Base-by-base conservation (phyloP, 2,888 invertebrate genomes). In the Clunio marinus region DNA sequence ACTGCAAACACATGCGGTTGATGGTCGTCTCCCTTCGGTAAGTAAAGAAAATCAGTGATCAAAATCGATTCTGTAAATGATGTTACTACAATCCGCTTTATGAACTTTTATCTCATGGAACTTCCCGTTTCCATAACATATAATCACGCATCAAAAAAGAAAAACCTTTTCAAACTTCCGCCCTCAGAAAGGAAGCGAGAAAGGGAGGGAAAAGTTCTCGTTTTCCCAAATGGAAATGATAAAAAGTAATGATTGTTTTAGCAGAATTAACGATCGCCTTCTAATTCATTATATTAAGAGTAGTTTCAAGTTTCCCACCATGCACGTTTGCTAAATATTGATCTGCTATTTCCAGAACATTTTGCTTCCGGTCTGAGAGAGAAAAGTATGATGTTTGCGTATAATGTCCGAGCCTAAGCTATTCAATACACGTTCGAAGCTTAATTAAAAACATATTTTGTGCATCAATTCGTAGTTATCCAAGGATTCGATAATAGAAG, bases 361-460 rank as follows among this genome's bases (percentile, higher is more conserved):
- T 51, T 22, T 20, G 17, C 51, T 10, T 20, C 17, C n/a, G 51
- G 51, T 51, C 3, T 17, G 41, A 41, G 15, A 15, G 3, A 15
- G 41, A 41, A n/a, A n/a, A n/a, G n/a, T n/a, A n/a, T n/a, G 41
- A 41, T 41, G 41, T 41, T 41, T 51, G 51, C 51, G 51, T 51
- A 51, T 51, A 51, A 51, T 51, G 51, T 22, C 22, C 20, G 51
- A 41, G 17, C 20, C 24, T 22, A 13, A 27, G n/a, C 41, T 41
- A 60, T 60, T 60, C 60, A 24, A 37, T 60, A 13, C 60, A 60
- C 60, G 60, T 60, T 35, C 17, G 35, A 10, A 13, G 60, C 60
- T 60, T 60, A 60, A 60, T 60, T 60, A 60, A 60, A 60, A 60
- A 60, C 60, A 60, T 60, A 60, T 60, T 60, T 60, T 37, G 22